phyloP scores from a whole-genome alignment of 2,888 invertebrate species.

The Erpobdella octoculata region DNA sequence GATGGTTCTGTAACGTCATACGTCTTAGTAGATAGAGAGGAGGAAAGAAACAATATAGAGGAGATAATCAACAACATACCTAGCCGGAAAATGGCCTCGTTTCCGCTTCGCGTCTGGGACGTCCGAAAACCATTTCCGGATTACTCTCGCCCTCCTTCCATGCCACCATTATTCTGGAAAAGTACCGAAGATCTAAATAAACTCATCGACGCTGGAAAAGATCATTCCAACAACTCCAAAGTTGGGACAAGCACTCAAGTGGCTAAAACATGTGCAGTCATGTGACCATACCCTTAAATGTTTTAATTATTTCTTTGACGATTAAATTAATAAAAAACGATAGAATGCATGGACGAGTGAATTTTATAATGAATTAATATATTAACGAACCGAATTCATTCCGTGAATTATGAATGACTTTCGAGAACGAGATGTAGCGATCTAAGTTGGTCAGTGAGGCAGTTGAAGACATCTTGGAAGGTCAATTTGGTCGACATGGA shows the following conservation, averaged over 20 bases:
- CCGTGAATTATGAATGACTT: no score
- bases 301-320: background rate
- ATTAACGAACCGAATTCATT: background rate
- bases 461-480: no score
- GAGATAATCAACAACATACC: conserved; percentile 5
- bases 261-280: background rate
- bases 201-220: background rate
- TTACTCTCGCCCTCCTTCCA: background rate
- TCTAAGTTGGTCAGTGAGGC: no score
- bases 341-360: background rate
- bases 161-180: conserved; percentile 1
- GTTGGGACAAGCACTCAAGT: no score
- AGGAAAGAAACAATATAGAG: background rate
- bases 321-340: background rate
- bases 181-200: conserved; percentile 3
- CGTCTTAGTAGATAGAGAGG: conserved; percentile 7
- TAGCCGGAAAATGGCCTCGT: background rate
- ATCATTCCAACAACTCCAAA: no score
- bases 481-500: no score
- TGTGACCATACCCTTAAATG: no score
- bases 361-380: background rate
- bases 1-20: conserved; percentile 18
- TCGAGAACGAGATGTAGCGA: no score
- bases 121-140: background rate
- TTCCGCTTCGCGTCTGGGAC: conserved; percentile 15